Evolutionary conservation across 2,888 invertebrate genomes (phyloP).

Genomic region (Schizotus pectinicornis): DNA sequence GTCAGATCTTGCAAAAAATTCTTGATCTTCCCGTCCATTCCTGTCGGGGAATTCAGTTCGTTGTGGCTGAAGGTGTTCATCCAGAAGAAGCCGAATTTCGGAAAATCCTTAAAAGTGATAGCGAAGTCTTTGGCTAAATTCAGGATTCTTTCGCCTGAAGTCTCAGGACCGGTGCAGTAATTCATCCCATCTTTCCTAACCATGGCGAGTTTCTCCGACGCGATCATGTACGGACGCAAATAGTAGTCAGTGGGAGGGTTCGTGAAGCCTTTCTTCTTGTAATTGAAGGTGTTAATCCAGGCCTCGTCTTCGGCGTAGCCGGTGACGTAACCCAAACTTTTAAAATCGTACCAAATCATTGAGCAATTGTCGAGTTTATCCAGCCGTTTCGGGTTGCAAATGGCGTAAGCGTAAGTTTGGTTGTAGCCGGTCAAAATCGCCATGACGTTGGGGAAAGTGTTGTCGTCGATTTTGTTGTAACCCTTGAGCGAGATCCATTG

Average conservation of each 20-base stretch:
- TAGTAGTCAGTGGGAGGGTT: slow-evolving; percentile 82
- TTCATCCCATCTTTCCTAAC: slow-evolving; percentile 61
- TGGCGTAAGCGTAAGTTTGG: slow-evolving; percentile 56
- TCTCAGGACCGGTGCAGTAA: slow-evolving; percentile 68
- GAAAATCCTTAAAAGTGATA: slow-evolving; percentile 64
- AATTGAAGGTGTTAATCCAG: slow-evolving; percentile 76
- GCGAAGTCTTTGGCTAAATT: slow-evolving; percentile 73
- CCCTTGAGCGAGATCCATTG: slow-evolving; percentile 48
- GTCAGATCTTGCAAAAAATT: slow-evolving; percentile 66
- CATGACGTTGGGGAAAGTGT: slow-evolving; percentile 89
- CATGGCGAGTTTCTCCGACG: slow-evolving; percentile 66
- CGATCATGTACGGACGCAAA: slow-evolving; percentile 73
- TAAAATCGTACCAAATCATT: slow-evolving; percentile 79
- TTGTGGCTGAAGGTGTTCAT: slow-evolving; percentile 79
- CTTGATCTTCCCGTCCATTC: slow-evolving; percentile 69
- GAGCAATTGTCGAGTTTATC: slow-evolving; percentile 73
- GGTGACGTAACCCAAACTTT: slow-evolving; percentile 74
- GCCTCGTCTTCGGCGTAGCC: slow-evolving; percentile 80
- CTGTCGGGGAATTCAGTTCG: slow-evolving; percentile 68
- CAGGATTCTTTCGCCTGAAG: slow-evolving; percentile 72
- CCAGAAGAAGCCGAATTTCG: slow-evolving; percentile 81
- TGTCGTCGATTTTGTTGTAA: slow-evolving; percentile 77
- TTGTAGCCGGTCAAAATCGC: slow-evolving; percentile 68
- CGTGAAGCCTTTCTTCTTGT: slow-evolving; percentile 72
- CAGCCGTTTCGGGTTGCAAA: slow-evolving; percentile 60